A percentile compares a stretch with the other conserved stretches of the same genome.
Evolutionary conservation across 1,140 invertebrate genomes (phyloP).

Genomic region (Bactericera cockerelli): DNA sequence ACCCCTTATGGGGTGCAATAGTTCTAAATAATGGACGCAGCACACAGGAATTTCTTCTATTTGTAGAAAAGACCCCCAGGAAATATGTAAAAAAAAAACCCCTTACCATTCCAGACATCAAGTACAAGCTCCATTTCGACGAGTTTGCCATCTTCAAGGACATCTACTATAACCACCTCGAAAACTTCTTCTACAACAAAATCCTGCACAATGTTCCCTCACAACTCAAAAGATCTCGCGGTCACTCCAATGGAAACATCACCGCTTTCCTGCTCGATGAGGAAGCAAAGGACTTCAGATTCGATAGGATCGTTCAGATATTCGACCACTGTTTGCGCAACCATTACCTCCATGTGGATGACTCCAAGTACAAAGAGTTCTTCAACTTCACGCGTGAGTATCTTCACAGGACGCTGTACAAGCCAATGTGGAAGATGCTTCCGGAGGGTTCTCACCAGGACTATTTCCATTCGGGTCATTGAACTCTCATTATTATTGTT

Average conservation of each 20-base stretch:
- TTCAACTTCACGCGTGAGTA: neutral
- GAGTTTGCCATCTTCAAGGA: neutral
- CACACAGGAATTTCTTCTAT: too few species aligned
- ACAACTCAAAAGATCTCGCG: neutral
- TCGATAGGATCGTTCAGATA: neutral
- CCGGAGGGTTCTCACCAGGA: too few species aligned
- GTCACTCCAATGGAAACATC: neutral
- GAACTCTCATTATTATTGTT: too few species aligned
- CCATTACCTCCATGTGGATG: neutral
- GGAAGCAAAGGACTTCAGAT: neutral
- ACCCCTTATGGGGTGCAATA: too few species aligned
- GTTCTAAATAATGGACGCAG: too few species aligned
- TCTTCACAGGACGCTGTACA: too few species aligned
- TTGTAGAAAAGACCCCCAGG: too few species aligned
- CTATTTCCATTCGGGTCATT: too few species aligned
- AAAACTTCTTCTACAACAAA: slow-evolving; percentile 3
- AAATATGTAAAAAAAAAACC: too few species aligned
- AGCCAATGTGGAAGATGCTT: too few species aligned
- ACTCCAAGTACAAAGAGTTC: neutral
- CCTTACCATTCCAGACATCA: neutral
- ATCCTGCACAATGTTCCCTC: neutral
- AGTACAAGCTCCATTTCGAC: slow-evolving; percentile 1
- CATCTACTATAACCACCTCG: neutral
- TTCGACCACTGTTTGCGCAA: neutral
- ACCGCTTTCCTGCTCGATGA: neutral